These are phyloP conservation scores for Penelope pileata DNA, from an alignment of 2,113 vertebrate genomes.

Conservation along the genomic window DNA sequence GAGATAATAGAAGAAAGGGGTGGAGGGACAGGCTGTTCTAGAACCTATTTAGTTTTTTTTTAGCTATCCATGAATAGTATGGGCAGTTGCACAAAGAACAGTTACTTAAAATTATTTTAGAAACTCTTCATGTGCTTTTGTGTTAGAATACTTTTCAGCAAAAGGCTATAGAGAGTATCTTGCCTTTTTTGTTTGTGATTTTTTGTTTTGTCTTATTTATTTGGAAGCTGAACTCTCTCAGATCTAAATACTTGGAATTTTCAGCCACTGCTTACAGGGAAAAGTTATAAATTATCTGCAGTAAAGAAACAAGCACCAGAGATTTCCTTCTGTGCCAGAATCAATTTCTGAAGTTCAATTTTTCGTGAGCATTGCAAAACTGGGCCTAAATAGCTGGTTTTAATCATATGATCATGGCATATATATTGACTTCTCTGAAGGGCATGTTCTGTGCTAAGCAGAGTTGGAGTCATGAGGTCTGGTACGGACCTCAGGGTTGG, in stretches of 20 bases:
- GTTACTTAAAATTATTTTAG: neutral
- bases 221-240: neutral
- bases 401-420: neutral
- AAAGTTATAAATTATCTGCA: neutral
- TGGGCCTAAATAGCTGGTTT: neutral
- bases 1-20: neutral
- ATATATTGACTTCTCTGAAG: neutral
- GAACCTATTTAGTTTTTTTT: neutral
- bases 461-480: neutral
- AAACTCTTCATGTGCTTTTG: neutral
- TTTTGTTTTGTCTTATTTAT: neutral
- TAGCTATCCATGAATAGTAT: neutral
- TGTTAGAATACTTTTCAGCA: neutral
- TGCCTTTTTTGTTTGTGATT: accelerated
- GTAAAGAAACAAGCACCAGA: neutral
- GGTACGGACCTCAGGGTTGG: neutral
- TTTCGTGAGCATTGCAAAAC: neutral
- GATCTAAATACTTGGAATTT: neutral
- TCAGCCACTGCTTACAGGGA: neutral
- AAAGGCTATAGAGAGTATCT: neutral
- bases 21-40: neutral
- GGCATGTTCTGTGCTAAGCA: neutral
- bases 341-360: neutral
- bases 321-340: neutral
- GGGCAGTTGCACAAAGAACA: neutral